These are phyloP conservation scores for Trochalopteron elliotii DNA, from an alignment of 2,113 vertebrate genomes.

Conservation along the genomic window DNA sequence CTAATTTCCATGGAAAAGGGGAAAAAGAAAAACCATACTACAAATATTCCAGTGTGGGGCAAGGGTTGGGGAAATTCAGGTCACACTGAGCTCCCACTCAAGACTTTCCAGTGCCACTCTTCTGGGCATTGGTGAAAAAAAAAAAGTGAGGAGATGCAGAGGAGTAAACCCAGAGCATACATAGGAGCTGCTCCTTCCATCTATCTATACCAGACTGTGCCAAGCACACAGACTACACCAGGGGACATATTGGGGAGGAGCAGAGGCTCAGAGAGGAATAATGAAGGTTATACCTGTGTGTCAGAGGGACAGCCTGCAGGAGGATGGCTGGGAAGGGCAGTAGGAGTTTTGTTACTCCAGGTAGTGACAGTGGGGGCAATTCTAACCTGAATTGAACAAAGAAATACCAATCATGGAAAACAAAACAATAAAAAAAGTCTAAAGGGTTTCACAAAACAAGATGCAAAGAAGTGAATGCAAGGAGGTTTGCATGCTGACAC, in stretches of 20 bases:
- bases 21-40: background rate
- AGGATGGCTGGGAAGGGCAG: slow-evolving; percentile 93
- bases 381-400: slow-evolving; percentile 96
- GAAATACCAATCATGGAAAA: slow-evolving; percentile 87
- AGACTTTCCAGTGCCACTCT: background rate
- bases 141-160: background rate
- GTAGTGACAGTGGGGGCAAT: slow-evolving; percentile 97
- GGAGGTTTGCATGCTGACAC: slow-evolving; percentile 16
- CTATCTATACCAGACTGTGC: background rate
- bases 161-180: background rate
- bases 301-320: slow-evolving; percentile 87
- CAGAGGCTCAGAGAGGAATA: slow-evolving; percentile 71
- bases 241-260: slow-evolving; percentile 25
- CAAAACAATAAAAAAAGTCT: slow-evolving; percentile 66
- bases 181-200: background rate
- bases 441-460: slow-evolving; percentile 49
- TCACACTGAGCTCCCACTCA: background rate
- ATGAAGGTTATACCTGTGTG: slow-evolving; percentile 88
- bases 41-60: background rate
- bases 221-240: background rate
- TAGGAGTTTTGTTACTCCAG: slow-evolving; percentile 99
- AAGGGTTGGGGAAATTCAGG: background rate
- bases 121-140: background rate
- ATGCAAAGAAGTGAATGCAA: slow-evolving; percentile 6
- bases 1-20: background rate